phyloP scores from a whole-genome alignment of 35 echinoderm and acorn worm species.

The Chiridota heheva region DNA sequence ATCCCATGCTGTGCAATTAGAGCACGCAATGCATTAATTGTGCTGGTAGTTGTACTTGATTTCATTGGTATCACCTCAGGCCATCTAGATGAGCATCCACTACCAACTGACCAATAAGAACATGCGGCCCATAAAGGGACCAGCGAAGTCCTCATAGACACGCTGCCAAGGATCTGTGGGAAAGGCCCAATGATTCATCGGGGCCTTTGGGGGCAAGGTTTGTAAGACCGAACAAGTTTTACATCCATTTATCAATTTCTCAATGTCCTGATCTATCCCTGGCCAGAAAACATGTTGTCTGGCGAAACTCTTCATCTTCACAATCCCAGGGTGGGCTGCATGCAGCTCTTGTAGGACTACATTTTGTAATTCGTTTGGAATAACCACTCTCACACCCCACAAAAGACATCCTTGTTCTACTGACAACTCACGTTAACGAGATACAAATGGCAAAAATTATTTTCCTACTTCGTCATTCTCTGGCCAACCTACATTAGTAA shows the following conservation, averaged over 20 bases:
- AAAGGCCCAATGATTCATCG: neutral
- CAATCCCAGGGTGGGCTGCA: constrained; percentile 8
- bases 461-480: neutral
- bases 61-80: neutral
- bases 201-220: neutral
- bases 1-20: constrained; percentile 46
- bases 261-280: constrained; percentile 41
- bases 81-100: constrained; percentile 3
- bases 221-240: neutral
- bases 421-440: constrained; percentile 16
- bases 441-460: constrained; percentile 1
- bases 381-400: constrained; percentile 38
- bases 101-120: neutral
- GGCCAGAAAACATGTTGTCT: constrained; percentile 37
- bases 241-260: neutral
- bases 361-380: constrained; percentile 25
- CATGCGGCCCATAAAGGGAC: neutral
- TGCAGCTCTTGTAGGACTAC: neutral
- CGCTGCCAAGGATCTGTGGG: constrained; percentile 10
- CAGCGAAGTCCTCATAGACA: constrained; percentile 11
- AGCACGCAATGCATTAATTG: constrained; percentile 30
- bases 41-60: neutral
- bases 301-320: constrained; percentile 34
- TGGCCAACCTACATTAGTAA: neutral
- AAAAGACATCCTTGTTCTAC: constrained; percentile 37